Conservation (phyloP, 2,797 vertebrate species). For the Ctenopoma multispine region DNA sequence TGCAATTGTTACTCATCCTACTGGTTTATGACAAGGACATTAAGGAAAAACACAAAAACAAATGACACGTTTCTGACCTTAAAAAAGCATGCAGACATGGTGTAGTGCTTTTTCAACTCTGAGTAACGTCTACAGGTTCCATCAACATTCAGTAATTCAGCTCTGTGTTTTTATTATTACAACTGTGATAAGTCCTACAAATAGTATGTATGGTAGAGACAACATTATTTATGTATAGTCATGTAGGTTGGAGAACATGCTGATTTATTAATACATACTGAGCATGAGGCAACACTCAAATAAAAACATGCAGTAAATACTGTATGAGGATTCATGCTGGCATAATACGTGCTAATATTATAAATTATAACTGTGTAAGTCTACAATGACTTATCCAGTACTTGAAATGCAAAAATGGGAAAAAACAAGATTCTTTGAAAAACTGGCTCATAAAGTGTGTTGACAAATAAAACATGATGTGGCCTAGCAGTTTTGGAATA, state of each 20-base stretch:
- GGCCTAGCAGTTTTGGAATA: constrained; percentile 9
- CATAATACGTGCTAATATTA: neutral
- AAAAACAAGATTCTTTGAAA: neutral
- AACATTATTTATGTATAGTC: too few relatives aligned
- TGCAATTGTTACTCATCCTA: too few relatives aligned
- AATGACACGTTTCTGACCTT: too few relatives aligned
- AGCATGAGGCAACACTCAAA: neutral
- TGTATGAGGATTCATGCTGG: neutral
- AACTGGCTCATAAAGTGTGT: neutral
- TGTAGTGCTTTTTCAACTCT: neutral
- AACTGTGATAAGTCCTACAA: too few relatives aligned
- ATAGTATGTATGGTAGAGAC: too few relatives aligned
- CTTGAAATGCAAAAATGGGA: neutral
- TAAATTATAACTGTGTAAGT: neutral
- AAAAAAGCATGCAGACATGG: too few relatives aligned
- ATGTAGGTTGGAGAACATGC: too few relatives aligned
- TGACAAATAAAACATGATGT: constrained; percentile 7
- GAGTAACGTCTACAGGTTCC: too few relatives aligned
- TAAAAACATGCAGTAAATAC: neutral
- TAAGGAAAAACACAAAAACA: neutral
- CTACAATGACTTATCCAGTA: neutral
- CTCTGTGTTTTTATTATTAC: too few relatives aligned
- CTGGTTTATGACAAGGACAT: neutral
- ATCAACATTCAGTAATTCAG: too few relatives aligned
- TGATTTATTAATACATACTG: constrained; percentile 9